Percentiles rank a stretch among this genome's conserved stretches.
These are phyloP conservation scores for Anoplophora glabripennis DNA, from an alignment of 1,140 invertebrate genomes.

Conservation along the genomic window DNA sequence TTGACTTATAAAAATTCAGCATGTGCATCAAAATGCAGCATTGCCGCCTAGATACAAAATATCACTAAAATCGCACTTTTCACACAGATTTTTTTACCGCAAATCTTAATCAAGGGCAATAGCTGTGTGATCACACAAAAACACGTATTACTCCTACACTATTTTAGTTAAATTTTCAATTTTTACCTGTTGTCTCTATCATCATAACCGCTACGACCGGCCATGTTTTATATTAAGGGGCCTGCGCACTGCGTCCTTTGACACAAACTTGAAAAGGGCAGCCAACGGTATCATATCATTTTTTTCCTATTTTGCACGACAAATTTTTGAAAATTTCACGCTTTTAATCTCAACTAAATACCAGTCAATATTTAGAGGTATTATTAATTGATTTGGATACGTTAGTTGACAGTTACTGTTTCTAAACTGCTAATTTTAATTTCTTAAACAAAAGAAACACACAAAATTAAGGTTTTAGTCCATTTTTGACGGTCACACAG, in stretches of 20 bases:
- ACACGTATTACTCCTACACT: constrained; percentile 9
- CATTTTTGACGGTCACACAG: too few species aligned
- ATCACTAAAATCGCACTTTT: constrained; percentile 4
- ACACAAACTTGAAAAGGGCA: background rate
- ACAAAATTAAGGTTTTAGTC: too few species aligned
- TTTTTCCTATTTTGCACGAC: background rate
- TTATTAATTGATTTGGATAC: too few species aligned
- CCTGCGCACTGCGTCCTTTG: constrained; percentile 8
- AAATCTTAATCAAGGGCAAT: background rate
- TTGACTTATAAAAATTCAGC: constrained; percentile 21
- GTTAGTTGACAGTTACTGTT: too few species aligned
- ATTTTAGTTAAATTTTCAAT: constrained; percentile 20
- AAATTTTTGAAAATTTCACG: background rate
- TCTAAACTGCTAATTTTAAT: too few species aligned
- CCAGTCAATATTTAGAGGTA: too few species aligned
- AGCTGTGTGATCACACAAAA: background rate
- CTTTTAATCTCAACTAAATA: too few species aligned
- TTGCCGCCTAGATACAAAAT: constrained; percentile 16
- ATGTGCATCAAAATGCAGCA: constrained; percentile 29
- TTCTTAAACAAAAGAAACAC: too few species aligned
- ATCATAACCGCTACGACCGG: constrained; percentile 46
- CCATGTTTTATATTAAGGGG: constrained; percentile 42
- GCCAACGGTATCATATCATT: constrained; percentile 10
- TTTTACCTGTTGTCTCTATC: constrained; percentile 48
- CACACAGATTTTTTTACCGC: background rate